Evolutionary conservation across 2,888 invertebrate genomes (phyloP), one percentile per base, ranked within the genome.

Genomic region (Plebejus melissa): DNA sequence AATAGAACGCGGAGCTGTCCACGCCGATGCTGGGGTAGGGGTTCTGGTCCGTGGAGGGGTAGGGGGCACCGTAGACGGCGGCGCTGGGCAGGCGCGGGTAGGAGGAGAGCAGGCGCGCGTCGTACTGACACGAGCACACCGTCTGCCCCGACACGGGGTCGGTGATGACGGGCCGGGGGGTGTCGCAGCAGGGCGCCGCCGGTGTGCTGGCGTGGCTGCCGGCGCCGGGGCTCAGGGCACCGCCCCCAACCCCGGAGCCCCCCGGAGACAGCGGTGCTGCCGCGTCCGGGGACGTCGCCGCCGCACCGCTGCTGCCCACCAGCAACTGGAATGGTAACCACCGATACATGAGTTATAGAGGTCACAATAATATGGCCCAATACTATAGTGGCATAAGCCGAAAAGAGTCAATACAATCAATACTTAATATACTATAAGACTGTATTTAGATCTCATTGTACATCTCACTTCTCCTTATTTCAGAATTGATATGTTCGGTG

Each of bases 1-100:
- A 97, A 93, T 98, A 98, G 94, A 98, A 98, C 76, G 98, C 98
- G 74, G 98, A 98, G 86, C 98, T 98, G 88, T 98, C 98, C 84
- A 97, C 97, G 77, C 97, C 97, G 92, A 98, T 98, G 90, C 97
- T 97, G 74, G 98, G 98, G 87, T 98, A 98, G 69, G 98, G 98
- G 87, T 97, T 97, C 91, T 98, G 98, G 88, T 98, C 98, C 77
- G 97, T 97, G 81, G 97, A 97, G 76, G 97, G 97, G 90, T 98
- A 98, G 22, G 98, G 97, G 75, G 97, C 95, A 79, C 97, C 97
- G 89, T 98, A 98, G 82, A 97, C 96, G 60, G 97, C 96, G 74
- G 96, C 96, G 81, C 97, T 95, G 79, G 96, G 95, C 81, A 97
- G 94, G 80, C 98, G 95, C 60, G 97, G 97, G 88, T 98, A 98